Percentiles rank a stretch among this genome's conserved stretches.
These are phyloP conservation scores for Thaleichthys pacificus DNA, from an alignment of 2,797 vertebrate genomes.

Conservation along the genomic window DNA sequence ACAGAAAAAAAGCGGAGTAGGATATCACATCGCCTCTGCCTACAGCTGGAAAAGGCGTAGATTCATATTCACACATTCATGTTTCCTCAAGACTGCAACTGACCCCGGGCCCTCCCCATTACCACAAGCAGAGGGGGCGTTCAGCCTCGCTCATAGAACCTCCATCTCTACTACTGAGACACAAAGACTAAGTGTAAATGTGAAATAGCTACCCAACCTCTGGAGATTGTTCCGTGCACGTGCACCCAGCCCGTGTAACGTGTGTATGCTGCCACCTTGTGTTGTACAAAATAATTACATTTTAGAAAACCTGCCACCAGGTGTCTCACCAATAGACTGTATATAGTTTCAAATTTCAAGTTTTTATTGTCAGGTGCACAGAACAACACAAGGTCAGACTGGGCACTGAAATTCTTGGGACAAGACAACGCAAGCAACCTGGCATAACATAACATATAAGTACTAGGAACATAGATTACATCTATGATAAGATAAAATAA, in stretches of 20 bases:
- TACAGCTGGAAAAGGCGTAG: not conserved
- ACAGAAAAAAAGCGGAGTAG: no score
- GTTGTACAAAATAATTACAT: not conserved
- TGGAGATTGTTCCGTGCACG: no score
- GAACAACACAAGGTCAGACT: no score
- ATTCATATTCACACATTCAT: not conserved
- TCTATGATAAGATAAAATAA: no score
- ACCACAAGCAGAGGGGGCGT: not conserved
- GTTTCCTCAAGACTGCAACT: not conserved
- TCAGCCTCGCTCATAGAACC: not conserved
- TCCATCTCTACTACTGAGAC: not conserved
- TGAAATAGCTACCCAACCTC: no score
- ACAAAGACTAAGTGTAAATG: not conserved
- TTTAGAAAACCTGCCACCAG: slow-evolving; percentile 40
- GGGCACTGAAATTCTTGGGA: no score
- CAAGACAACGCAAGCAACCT: no score
- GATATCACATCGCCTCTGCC: not conserved
- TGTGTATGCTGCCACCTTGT: not conserved
- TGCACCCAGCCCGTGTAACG: not conserved
- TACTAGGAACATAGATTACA: no score
- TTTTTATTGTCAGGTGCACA: no score
- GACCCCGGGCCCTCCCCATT: not conserved
- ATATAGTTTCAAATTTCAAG: no score
- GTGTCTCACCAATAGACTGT: slow-evolving; percentile 27
- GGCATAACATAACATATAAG: no score